These are phyloP conservation scores for Nymphalis urticae DNA, from an alignment of 2,888 invertebrate species.

Conservation along the genomic window DNA sequence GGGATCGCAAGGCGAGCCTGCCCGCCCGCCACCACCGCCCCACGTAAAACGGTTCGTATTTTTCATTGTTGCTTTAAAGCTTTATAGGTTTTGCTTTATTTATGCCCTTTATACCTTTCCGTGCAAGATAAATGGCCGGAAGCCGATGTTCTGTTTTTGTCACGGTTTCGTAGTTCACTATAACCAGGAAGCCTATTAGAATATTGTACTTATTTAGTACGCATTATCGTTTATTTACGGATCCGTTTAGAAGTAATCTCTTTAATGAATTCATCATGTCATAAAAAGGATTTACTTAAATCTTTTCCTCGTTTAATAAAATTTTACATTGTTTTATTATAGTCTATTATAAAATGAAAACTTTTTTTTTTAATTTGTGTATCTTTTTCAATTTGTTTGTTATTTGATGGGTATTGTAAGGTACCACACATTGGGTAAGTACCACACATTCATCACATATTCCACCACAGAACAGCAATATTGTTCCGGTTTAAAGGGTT, in stretches of 20 bases:
- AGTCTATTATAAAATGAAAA: neutral
- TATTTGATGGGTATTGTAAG: neutral
- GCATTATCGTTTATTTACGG: constrained; percentile 6
- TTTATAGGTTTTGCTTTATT: constrained; percentile 81
- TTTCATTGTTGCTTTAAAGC: constrained; percentile 81
- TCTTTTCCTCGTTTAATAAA: constrained; percentile 5
- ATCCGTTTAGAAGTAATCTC: constrained; percentile 11
- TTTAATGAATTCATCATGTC: constrained; percentile 18
- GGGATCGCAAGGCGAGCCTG: constrained; percentile 54
- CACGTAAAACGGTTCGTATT: constrained; percentile 79
- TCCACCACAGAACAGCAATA: no score
- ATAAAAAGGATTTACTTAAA: constrained; percentile 9
- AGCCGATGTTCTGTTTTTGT: constrained; percentile 70
- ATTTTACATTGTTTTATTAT: constrained; percentile 7
- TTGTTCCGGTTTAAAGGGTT: no score
- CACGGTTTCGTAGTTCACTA: constrained; percentile 58
- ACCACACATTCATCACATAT: no score
- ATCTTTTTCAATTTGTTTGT: neutral
- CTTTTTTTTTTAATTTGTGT: neutral
- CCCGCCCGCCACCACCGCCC: constrained; percentile 51
- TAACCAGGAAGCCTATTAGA: constrained; percentile 7
- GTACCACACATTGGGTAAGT: no score
- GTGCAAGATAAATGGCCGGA: constrained; percentile 72
- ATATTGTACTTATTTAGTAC: constrained; percentile 12
- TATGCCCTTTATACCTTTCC: constrained; percentile 75